Base-by-base conservation (phyloP, 2,888 invertebrate species). In the Neoscelio sp. region DNA sequence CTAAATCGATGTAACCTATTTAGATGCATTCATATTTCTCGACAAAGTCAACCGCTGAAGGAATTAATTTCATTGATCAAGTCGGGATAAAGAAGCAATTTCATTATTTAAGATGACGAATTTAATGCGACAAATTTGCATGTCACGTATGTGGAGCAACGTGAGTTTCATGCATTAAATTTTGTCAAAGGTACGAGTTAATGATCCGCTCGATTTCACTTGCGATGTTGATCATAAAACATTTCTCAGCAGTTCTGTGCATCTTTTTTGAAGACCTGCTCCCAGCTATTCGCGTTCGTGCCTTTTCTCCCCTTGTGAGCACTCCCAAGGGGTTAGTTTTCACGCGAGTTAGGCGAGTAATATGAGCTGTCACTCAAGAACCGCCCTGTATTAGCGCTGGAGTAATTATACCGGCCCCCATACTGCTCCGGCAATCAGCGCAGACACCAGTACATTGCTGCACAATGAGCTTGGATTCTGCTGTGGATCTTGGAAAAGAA, bases 311-410 rank as follows among this genome's bases (percentile, higher is more conserved):
- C 54, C 48, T 50, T 42, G n/a, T 15, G 42, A 23, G 30, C 75
- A 20, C 81, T 82, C 85, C 84, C 85, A 81, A 85, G 85, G 86
- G 87, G 87, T 88, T 87, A 86, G 87, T 88, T 88, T 88, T 87
- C 87, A 86, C 86, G 86, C 87, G 85, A 86, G 86, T 87, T 88
- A 86, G 87, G 83, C 85, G 85, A 85, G 88, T 88, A 88, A 88
- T 88, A 88, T 86, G 87, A 88, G 87, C 88, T 88, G 88, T 88
- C 88, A 88, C 87, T 88, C 88, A 88, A 87, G 85, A 83, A 80
- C 84, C 84, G 85, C 85, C 85, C 87, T 85, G 85, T 86, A 88
- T 87, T 87, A 87, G 86, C 84, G 86, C 83, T 83, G 86, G 84
- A 88, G 88, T 88, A 88, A 88, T 88, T 88, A 88, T 86, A 85